phyloP scores from a whole-genome alignment of 2,888 invertebrate species.

The Eupithecia subumbrata region DNA sequence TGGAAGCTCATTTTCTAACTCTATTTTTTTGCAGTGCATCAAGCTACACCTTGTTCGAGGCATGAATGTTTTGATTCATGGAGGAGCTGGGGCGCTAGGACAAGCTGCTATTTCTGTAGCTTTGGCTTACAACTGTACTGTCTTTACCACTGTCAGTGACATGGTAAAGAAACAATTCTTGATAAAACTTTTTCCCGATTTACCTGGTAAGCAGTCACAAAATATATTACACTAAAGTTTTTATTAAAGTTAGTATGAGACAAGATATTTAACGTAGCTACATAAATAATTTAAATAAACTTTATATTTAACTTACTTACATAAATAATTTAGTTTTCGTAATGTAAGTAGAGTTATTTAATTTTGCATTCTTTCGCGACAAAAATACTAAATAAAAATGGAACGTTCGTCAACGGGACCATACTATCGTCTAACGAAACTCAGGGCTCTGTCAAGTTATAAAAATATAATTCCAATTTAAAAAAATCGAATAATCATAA shows the following conservation, averaged over 20 bases:
- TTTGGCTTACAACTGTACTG: conserved; percentile 57
- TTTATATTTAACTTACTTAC: neutral
- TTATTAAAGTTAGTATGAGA: neutral
- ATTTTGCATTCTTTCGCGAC: neutral
- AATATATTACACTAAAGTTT: neutral
- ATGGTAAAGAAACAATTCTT: conserved; percentile 64
- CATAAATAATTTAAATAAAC: too few relatives aligned
- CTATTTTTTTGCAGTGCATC: conserved; percentile 41
- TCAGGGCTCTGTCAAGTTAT: too few relatives aligned
- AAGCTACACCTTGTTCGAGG: conserved; percentile 41
- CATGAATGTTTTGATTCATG: conserved; percentile 48
- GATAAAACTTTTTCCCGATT: conserved; percentile 59
- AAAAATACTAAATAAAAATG: too few relatives aligned
- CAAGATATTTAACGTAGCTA: neutral
- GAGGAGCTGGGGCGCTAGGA: conserved; percentile 64
- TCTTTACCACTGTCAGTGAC: conserved; percentile 69
- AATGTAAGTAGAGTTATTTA: too few relatives aligned
- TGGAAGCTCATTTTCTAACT: neutral
- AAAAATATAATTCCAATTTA: too few relatives aligned
- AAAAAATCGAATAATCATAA: too few relatives aligned
- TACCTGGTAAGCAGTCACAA: conserved; percentile 53
- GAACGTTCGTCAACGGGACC: too few relatives aligned
- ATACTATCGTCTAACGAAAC: too few relatives aligned
- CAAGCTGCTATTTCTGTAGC: conserved; percentile 67
- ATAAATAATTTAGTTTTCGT: too few relatives aligned